These are phyloP conservation scores for Perca flavescens DNA, from an alignment of 2,113 vertebrate species.

Conservation along the genomic window DNA sequence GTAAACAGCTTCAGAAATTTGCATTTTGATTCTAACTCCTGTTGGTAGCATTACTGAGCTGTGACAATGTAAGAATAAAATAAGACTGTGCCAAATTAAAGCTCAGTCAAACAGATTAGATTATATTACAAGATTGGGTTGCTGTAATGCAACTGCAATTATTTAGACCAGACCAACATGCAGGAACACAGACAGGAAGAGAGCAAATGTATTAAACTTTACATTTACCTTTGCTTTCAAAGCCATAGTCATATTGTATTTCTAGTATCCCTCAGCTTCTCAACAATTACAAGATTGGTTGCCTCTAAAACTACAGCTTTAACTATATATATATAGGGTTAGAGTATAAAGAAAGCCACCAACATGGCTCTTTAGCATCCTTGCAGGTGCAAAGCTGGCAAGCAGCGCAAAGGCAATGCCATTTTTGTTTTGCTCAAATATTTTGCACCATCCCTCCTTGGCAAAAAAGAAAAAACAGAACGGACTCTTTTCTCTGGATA, in stretches of 20 bases:
- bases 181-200: too few species aligned
- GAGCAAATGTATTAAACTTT: too few species aligned
- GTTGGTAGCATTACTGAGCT: conserved; percentile 15
- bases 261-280: too few species aligned
- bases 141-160: neutral
- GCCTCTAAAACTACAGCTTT: too few species aligned
- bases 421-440: neutral
- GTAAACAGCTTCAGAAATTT: neutral
- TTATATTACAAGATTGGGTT: neutral
- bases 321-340: neutral
- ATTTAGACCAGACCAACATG: neutral
- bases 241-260: too few species aligned
- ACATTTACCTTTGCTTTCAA: too few species aligned
- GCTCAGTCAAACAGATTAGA: neutral
- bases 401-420: neutral
- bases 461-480: neutral
- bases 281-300: too few species aligned
- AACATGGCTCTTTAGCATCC: neutral
- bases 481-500: neutral
- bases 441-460: neutral
- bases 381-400: neutral
- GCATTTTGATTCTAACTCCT: conserved; percentile 1
- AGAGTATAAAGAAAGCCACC: neutral
- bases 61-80: conserved; percentile 19
- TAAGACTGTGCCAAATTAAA: conserved; percentile 17